Percentiles rank a stretch among this genome's conserved stretches.
phyloP scores from a whole-genome alignment of 2,888 invertebrate genomes.

The Empis livida region DNA sequence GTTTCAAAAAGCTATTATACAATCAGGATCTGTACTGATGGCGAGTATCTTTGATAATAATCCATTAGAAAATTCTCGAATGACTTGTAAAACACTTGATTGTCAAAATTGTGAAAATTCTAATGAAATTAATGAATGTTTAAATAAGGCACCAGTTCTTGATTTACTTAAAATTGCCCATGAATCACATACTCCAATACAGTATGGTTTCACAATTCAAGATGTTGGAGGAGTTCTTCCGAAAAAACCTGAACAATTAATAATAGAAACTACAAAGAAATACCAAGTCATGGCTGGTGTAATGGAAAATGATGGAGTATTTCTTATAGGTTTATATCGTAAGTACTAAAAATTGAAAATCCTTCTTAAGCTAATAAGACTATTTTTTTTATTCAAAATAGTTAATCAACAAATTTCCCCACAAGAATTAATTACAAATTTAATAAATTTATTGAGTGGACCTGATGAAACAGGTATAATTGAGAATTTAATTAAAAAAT shows the following conservation, averaged over 20 bases:
- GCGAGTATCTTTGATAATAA: slow-evolving; percentile 37
- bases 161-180: slow-evolving; percentile 19
- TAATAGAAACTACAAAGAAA: slow-evolving; percentile 14
- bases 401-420: slow-evolving; percentile 14
- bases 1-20: slow-evolving; percentile 39
- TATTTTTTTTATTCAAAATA: not conserved
- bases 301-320: slow-evolving; percentile 28
- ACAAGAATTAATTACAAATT: no score
- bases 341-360: no score
- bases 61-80: slow-evolving; percentile 25
- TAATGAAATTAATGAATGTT: slow-evolving; percentile 22
- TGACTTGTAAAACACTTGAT: slow-evolving; percentile 23
- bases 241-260: slow-evolving; percentile 8
- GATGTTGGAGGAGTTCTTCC: slow-evolving; percentile 22
- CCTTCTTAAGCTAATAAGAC: not conserved
- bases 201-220: slow-evolving; percentile 19
- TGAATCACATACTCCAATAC: no score
- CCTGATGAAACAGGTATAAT: slow-evolving; percentile 13
- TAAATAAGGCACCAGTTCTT: slow-evolving; percentile 20
- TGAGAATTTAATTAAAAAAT: slow-evolving; percentile 30
- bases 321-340: not conserved
- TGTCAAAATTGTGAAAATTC: slow-evolving; percentile 20
- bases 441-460: no score
- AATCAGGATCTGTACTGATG: slow-evolving; percentile 40
- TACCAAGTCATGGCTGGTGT: slow-evolving; percentile 27